Evolutionary conservation across 2,797 vertebrate species (phyloP), one percentile per base, ranked within the genome.

Genomic region (Halcyon badia): DNA sequence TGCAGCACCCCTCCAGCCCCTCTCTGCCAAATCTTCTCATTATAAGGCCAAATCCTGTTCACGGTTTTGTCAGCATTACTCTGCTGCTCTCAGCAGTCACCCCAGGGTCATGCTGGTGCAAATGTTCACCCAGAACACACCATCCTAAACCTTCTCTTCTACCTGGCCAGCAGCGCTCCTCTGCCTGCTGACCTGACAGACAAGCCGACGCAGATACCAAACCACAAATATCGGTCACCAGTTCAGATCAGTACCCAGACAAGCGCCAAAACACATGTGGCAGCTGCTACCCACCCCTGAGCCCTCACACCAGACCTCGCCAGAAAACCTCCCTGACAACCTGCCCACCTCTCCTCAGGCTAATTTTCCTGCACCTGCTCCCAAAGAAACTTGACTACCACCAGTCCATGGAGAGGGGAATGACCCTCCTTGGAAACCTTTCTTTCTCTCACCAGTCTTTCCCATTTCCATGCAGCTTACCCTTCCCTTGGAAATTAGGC

Each of bases 21-120:
- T 64, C 26, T 60, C 80, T 94, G 90, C 88, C 94, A 95, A 61
- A 82, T 64, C 71, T 56, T 78, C 61, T 83, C 48, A 66, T 51
- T 48, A 11, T 42, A 84, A 82, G 42, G 54, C 75, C 89, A 93
- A 95, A 80, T 73, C 30, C 77, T 3, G n/a, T 64, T 73, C 28
- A 26, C 46, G 31, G 51, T 84, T 96, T 70, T 84, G 77, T 79
- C 54, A 44, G 66, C n/a, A n/a, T n/a, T n/a, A n/a, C n/a, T n/a
- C n/a, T n/a, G n/a, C 28, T 56, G 58, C 65, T 90, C 88, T 79
- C 83, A 84, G 77, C 42, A 75, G 49, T 78, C 57, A 46, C 54
- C 49, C 42, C 20, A 14, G 35, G 76, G 18, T 83, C 35, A 37
- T 17, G 1, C 16, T 25, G 20, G 21, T 79, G 51, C 60, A 66